Conservation (phyloP, 1,140 invertebrate genomes). For the Drosophila leontia region DNA sequence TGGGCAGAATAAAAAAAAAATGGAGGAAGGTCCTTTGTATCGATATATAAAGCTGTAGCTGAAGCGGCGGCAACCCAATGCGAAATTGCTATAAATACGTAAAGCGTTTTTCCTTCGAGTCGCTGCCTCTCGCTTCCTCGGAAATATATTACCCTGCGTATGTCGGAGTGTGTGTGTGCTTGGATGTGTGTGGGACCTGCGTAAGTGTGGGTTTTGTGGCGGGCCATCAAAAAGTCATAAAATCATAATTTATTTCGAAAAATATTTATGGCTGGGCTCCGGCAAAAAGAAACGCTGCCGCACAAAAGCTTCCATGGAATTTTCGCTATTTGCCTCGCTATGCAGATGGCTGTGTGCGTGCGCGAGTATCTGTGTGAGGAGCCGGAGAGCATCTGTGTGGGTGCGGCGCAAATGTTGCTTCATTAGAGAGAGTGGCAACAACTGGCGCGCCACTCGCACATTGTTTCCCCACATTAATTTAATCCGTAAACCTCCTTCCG, state of each 20-base stretch:
- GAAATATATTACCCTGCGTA: slow-evolving; percentile 41
- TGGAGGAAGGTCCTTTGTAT: slow-evolving; percentile 50
- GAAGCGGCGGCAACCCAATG: slow-evolving; percentile 29
- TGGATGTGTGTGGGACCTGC: slow-evolving; percentile 40
- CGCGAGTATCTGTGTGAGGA: background rate
- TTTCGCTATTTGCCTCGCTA: slow-evolving; percentile 36
- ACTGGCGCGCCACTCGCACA: slow-evolving; percentile 23
- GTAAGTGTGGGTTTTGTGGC: slow-evolving; percentile 70
- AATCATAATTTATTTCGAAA: slow-evolving; percentile 83
- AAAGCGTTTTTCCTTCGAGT: slow-evolving; percentile 70
- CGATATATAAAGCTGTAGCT: slow-evolving; percentile 58
- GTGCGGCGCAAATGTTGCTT: slow-evolving; percentile 49
- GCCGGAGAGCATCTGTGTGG: background rate
- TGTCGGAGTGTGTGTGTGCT: background rate
- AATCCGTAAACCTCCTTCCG: slow-evolving; percentile 44
- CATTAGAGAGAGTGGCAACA: slow-evolving; percentile 62
- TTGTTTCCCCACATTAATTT: slow-evolving; percentile 52
- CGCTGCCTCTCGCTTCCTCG: slow-evolving; percentile 26
- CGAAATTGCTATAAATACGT: slow-evolving; percentile 69
- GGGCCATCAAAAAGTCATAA: slow-evolving; percentile 81
- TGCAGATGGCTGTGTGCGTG: slow-evolving; percentile 4
- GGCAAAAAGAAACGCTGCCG: slow-evolving; percentile 5
- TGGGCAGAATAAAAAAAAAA: slow-evolving; percentile 9
- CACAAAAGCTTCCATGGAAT: slow-evolving; percentile 59
- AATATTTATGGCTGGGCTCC: slow-evolving; percentile 70